phyloP scores from a whole-genome alignment of 2,797 vertebrate genomes.

The Tangara arthus region DNA sequence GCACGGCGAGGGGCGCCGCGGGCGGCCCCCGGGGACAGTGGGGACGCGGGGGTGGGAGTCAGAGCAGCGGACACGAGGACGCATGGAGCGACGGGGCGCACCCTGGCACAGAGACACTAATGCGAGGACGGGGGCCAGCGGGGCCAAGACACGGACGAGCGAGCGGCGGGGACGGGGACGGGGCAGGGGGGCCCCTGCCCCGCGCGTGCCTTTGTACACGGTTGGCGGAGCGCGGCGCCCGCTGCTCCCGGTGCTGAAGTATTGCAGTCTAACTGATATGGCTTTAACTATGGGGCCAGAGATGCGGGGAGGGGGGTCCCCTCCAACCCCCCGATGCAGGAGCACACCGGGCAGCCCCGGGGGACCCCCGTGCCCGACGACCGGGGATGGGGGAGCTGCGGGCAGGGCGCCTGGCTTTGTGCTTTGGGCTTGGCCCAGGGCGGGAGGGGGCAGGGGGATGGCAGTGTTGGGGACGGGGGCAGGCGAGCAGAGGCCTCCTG shows the following conservation, averaged over 20 bases:
- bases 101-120: constrained; percentile 57
- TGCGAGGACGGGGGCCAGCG: constrained; percentile 10
- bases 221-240: constrained; percentile 34
- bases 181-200: constrained; percentile 48
- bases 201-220: constrained; percentile 59
- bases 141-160: constrained; percentile 46
- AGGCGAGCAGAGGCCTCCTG: neutral
- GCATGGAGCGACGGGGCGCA: constrained; percentile 52
- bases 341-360: constrained; percentile 21
- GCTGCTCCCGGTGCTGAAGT: constrained; percentile 75
- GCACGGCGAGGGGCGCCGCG: neutral
- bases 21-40: neutral
- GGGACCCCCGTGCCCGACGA: constrained; percentile 47
- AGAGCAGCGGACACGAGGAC: constrained; percentile 53
- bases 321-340: constrained; percentile 34
- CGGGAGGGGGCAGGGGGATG: constrained; percentile 31
- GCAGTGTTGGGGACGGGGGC: constrained; percentile 54
- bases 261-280: constrained; percentile 98
- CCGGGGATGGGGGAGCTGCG: constrained; percentile 47
- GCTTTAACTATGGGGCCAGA: constrained; percentile 89
- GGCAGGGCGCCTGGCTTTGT: constrained; percentile 67
- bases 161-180: neutral
- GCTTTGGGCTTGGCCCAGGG: constrained; percentile 60
- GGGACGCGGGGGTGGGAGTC: neutral
- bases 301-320: constrained; percentile 50